These are phyloP conservation scores for Diadophis punctatus DNA, from an alignment of 2,113 vertebrate species.

Conservation along the genomic window DNA sequence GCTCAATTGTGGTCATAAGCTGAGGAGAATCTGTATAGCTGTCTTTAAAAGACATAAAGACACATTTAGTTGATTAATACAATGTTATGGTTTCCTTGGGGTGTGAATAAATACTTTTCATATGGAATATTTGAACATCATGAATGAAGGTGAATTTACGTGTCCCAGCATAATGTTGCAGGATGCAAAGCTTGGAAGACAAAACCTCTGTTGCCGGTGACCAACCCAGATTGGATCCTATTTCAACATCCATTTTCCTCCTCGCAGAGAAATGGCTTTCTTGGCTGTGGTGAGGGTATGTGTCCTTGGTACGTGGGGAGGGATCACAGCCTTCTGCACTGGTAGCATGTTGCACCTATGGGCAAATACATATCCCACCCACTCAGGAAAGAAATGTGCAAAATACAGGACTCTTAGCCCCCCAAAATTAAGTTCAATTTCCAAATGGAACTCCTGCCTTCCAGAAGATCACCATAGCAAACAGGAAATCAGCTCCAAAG, in stretches of 20 bases:
- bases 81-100: neutral
- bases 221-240: neutral
- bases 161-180: neutral
- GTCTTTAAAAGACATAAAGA: fast-evolving
- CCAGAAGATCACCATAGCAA: neutral
- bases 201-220: neutral
- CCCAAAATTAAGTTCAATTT: too few species aligned
- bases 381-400: neutral
- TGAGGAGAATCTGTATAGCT: fast-evolving
- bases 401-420: neutral
- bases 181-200: neutral
- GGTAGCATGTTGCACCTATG: neutral
- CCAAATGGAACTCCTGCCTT: neutral
- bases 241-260: neutral
- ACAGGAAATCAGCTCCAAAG: neutral
- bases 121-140: neutral
- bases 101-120: fast-evolving
- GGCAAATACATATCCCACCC: neutral
- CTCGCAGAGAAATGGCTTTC: neutral
- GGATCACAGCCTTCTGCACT: neutral
- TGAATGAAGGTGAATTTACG: too few species aligned
- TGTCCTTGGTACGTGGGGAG: neutral
- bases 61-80: neutral
- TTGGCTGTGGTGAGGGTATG: neutral
- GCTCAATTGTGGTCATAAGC: too few species aligned